Conservation (phyloP, 2,113 vertebrate genomes). For the Chlamydotis undulata region DNA sequence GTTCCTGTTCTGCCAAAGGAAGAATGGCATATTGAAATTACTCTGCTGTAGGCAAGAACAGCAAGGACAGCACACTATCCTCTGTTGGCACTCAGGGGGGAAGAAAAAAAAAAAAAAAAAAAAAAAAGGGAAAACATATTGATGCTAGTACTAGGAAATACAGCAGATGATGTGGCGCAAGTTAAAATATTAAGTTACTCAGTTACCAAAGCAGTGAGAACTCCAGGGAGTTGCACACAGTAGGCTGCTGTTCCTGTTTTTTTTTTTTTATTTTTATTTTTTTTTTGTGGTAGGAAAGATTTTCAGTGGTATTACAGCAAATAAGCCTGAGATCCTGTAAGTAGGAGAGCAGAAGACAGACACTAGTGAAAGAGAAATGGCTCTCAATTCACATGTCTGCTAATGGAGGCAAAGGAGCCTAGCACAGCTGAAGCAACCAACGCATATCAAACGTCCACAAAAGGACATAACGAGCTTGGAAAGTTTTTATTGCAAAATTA, state of each 20-base stretch:
- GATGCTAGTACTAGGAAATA: not conserved
- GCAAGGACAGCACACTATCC: slow-evolving; percentile 43
- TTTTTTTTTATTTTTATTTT: no score
- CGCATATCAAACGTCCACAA: not conserved
- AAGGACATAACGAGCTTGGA: not conserved
- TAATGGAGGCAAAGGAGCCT: not conserved
- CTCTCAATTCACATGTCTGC: not conserved
- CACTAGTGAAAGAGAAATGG: not conserved
- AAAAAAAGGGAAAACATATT: not conserved
- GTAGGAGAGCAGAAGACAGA: not conserved
- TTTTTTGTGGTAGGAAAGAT: not conserved
- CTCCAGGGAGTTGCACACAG: not conserved
- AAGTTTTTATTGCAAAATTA: slow-evolving; percentile 12
- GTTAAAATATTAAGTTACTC: not conserved
- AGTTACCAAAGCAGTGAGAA: not conserved
- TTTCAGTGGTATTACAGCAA: not conserved
- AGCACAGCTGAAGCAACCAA: not conserved
- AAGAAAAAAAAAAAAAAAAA: not conserved
- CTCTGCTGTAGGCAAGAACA: slow-evolving; percentile 56
- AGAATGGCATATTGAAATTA: slow-evolving; percentile 59
- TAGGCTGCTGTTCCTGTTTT: not conserved
- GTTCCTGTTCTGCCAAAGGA: slow-evolving; percentile 49
- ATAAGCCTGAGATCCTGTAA: not conserved
- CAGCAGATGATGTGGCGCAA: not conserved
- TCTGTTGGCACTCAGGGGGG: not conserved